Percentiles rank a stretch among this genome's conserved stretches.
These are phyloP conservation scores for Petaurus breviceps DNA, from an alignment of 2,113 vertebrate genomes.

Conservation along the genomic window DNA sequence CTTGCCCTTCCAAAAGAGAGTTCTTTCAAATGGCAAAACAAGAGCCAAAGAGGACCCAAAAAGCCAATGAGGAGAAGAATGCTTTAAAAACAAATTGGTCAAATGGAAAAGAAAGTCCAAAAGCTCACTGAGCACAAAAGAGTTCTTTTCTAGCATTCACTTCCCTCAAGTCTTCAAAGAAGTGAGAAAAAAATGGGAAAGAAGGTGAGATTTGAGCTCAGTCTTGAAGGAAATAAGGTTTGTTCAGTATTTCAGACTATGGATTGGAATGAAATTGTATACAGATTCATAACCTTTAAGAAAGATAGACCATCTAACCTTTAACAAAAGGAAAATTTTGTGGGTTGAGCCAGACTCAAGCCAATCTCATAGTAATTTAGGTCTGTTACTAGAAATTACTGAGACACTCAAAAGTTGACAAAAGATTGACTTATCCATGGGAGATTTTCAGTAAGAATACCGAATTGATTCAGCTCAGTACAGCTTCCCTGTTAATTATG, in stretches of 20 bases:
- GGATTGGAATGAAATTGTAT: background rate
- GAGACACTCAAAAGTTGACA: background rate
- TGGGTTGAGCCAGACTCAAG: background rate
- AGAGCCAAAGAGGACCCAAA: too few species aligned
- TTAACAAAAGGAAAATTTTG: background rate
- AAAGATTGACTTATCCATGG: background rate
- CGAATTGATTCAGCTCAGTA: background rate
- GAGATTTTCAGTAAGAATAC: background rate
- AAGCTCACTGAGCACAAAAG: too few species aligned
- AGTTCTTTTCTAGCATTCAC: background rate
- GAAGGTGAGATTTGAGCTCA: background rate
- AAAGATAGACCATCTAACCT: background rate
- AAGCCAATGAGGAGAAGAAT: too few species aligned
- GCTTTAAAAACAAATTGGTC: too few species aligned
- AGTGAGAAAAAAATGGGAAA: background rate
- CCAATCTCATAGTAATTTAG: background rate
- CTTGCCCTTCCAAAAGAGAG: background rate
- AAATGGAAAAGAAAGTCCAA: too few species aligned
- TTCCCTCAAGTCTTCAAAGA: background rate
- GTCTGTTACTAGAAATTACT: background rate
- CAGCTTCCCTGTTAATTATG: background rate
- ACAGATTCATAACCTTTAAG: background rate
- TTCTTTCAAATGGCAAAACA: too few species aligned
- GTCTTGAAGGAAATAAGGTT: background rate
- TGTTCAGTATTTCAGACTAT: background rate